phyloP scores from a whole-genome alignment of 2,797 vertebrate genomes.

The Notolepis coatsorum region DNA sequence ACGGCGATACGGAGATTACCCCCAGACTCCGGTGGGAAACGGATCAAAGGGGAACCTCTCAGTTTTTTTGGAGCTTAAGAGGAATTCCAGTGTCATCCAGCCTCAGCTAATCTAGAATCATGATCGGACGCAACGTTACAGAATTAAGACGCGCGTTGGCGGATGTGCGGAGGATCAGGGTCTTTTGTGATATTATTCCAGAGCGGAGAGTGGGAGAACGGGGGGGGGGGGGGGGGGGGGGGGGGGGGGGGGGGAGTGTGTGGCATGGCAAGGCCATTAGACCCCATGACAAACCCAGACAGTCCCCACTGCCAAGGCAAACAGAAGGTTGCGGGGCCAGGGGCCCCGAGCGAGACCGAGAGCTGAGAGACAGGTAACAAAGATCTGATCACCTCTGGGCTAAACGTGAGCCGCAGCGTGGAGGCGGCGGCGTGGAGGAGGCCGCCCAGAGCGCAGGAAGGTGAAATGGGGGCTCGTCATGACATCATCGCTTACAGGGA shows the following conservation, averaged over 20 bases:
- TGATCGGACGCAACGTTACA: conserved; percentile 65
- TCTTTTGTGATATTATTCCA: conserved; percentile 65
- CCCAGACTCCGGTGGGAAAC: conserved; percentile 55
- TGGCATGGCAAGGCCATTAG: conserved; percentile 76
- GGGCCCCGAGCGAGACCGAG: conserved; percentile 55
- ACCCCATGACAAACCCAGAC: conserved; percentile 69
- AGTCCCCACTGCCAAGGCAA: conserved; percentile 69
- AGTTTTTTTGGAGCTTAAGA: conserved; percentile 57
- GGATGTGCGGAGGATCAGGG: conserved; percentile 45
- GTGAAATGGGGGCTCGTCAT: conserved; percentile 41
- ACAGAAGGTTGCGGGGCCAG: conserved; percentile 60
- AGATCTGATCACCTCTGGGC: conserved; percentile 43
- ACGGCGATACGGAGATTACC: conserved; percentile 65
- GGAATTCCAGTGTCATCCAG: conserved; percentile 71
- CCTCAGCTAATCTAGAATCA: conserved; percentile 68
- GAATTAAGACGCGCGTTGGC: conserved; percentile 53
- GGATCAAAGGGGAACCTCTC: conserved; percentile 63
- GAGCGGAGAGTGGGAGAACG: too few relatives aligned
- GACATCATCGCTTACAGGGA: conserved; percentile 49
- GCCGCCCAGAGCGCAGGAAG: conserved; percentile 38
- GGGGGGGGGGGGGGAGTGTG: conserved; percentile 59
- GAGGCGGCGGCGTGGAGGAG: conserved; percentile 39
- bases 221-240: conserved; percentile 54
- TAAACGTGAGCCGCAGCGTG: conserved; percentile 29
- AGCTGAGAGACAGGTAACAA: conserved; percentile 69